Evolutionary conservation across 1,140 invertebrate species (phyloP), one percentile per base, ranked within the genome.

Genomic region (Andricus grossulariae): DNA sequence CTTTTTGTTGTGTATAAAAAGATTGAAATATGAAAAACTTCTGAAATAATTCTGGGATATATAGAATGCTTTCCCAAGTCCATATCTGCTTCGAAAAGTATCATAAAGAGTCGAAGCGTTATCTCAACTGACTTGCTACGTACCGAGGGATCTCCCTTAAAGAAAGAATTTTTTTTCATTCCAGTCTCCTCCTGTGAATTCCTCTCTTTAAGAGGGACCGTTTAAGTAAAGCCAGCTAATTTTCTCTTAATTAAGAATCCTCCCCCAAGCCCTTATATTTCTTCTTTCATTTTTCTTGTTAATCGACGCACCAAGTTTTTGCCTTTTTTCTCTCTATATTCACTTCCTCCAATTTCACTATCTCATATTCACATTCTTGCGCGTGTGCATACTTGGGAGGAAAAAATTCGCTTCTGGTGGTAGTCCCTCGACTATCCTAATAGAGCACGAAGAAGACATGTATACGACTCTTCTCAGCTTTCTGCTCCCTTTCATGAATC

Each of bases 311-410:
- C 15, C 25, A 66, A 66, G 6, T 66, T 66, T 66, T 66, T 66
- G 3, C 60, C 32, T 15, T 12, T 45, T 45, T 45, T 45, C 10
- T 6, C 25, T 66, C 13, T n/a, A 66, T 39, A 66, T 66, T 66
- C 60, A 8, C 60, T 45, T 21, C 25, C n/a, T 66, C 39, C 60
- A 66, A 66, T 66, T 66, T 66, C n/a, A 39, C 39, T 66, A 66
- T 66, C 60, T 66, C 60, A 66, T 66, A 66, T 66, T 66, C 60
- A 45, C 60, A 66, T 66, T 39, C 60, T 32, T 60, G 19, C 19
- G 11, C 21, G 32, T 66, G 25, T 39, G 32, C 60, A 66, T 32
- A 12, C 7, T 45, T 45, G 25, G 25, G 15, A 66, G 39, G 10
- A 54, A 55, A 60, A 66, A 66, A 66, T 66, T 39, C 60, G n/a